These are phyloP conservation scores for Melanotus villosus DNA, from an alignment of 2,888 invertebrate genomes.

Conservation along the genomic window DNA sequence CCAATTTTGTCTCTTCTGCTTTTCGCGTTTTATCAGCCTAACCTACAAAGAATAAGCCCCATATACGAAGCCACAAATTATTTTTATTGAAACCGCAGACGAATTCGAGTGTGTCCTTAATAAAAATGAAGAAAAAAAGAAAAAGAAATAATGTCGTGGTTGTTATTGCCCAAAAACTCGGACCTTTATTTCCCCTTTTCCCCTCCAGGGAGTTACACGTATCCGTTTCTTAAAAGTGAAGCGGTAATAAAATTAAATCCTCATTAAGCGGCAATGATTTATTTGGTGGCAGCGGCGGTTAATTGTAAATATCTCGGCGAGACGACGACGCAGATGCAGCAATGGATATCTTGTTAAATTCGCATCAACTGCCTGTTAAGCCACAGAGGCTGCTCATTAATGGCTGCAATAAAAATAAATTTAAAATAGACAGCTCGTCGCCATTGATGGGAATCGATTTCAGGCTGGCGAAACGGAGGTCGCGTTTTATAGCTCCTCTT, in stretches of 20 bases:
- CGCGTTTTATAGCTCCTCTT: conserved; percentile 41
- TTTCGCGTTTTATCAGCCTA: conserved; percentile 33
- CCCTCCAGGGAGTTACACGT: no score
- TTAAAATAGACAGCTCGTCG: conserved; percentile 50
- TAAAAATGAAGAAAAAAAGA: not conserved
- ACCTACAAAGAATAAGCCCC: conserved; percentile 27
- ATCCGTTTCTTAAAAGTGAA: no score
- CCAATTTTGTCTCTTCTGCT: conserved; percentile 38
- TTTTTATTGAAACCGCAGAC: conserved; percentile 6
- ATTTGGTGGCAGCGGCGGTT: conserved; percentile 1
- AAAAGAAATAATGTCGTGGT: no score
- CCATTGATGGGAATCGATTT: conserved; percentile 48
- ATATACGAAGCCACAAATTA: conserved; percentile 4
- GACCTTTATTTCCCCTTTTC: no score
- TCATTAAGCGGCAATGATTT: conserved; percentile 16
- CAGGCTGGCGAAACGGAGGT: conserved; percentile 43
- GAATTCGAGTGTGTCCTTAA: not conserved
- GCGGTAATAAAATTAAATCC: conserved; percentile 17
- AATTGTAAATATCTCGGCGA: conserved; percentile 1
- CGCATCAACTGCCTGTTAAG: conserved; percentile 37
- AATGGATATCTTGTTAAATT: conserved; percentile 35
- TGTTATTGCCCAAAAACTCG: no score
- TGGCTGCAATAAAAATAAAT: conserved; percentile 48
- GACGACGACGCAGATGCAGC: conserved; percentile 10
- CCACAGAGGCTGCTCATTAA: conserved; percentile 46